Conservation (phyloP, 2,797 vertebrate species). For the Rhinichthys osculus region DNA sequence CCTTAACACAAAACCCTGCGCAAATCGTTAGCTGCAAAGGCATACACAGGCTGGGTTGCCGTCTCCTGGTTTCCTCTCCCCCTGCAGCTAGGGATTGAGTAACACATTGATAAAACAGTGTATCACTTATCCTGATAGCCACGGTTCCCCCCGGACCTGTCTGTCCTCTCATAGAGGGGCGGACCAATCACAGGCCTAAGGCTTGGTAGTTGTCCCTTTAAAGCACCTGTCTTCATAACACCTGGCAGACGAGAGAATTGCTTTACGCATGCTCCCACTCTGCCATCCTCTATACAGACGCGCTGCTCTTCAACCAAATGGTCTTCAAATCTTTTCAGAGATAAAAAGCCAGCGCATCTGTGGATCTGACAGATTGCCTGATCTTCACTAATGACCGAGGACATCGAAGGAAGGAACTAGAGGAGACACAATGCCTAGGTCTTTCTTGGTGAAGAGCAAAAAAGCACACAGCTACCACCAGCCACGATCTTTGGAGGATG, state of each 20-base stretch:
- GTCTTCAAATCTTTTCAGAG: constrained; percentile 72
- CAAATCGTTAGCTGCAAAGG: not conserved
- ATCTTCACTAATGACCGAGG: constrained; percentile 47
- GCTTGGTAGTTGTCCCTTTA: constrained; percentile 51
- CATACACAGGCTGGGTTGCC: not conserved
- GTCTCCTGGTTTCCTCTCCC: constrained; percentile 65
- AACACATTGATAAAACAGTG: constrained; percentile 68
- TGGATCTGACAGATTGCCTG: constrained; percentile 60
- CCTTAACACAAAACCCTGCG: not conserved
- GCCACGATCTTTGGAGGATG: constrained; percentile 85
- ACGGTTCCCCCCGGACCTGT: constrained; percentile 59
- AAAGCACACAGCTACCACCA: constrained; percentile 97
- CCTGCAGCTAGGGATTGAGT: constrained; percentile 64
- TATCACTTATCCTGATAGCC: constrained; percentile 69
- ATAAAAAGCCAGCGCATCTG: constrained; percentile 67
- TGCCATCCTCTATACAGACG: constrained; percentile 61
- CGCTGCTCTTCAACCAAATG: constrained; percentile 67
- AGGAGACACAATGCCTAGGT: constrained; percentile 86
- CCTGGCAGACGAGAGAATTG: constrained; percentile 80
- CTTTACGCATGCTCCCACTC: constrained; percentile 77
- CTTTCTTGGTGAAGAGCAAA: constrained; percentile 97
- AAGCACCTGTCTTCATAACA: constrained; percentile 87
- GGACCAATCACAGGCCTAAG: constrained; percentile 59
- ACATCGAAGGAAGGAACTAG: constrained; percentile 28
- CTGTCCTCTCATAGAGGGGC: constrained; percentile 53